A percentile compares a stretch with the other conserved stretches of the same genome.
Conservation (phyloP, 2,797 vertebrate genomes). For the Acipenser oxyrinchus region DNA sequence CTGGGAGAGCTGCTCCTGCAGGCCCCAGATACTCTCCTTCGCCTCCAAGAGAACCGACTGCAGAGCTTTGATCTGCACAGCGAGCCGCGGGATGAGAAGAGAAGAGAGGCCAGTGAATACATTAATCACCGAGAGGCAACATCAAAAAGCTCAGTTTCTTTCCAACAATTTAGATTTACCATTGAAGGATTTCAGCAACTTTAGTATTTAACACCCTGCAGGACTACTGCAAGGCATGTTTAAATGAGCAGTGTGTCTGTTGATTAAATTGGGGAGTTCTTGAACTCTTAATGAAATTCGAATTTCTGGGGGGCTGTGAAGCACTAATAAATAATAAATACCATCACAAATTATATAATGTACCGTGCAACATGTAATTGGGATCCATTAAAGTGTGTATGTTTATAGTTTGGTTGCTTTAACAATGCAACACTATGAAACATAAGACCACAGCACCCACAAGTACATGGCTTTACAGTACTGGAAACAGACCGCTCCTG, state of each 20-base stretch:
- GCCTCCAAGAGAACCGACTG: slow-evolving; percentile 61
- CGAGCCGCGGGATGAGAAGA: slow-evolving; percentile 9
- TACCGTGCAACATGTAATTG: no score
- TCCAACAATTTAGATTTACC: background rate
- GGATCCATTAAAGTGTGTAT: no score
- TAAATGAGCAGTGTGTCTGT: background rate
- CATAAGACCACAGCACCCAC: no score
- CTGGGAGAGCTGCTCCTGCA: slow-evolving; percentile 70
- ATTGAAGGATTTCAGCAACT: background rate
- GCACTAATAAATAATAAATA: no score
- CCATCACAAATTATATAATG: no score
- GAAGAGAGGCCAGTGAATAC: background rate
- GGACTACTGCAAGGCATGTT: background rate
- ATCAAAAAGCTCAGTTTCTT: background rate
- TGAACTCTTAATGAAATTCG: no score
- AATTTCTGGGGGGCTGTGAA: no score
- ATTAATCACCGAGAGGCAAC: background rate
- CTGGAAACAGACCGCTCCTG: no score
- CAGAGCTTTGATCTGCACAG: slow-evolving; percentile 62
- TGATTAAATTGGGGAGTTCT: no score
- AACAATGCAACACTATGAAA: no score
- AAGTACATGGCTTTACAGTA: no score
- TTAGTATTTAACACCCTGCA: background rate
- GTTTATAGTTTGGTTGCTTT: no score
- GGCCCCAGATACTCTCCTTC: slow-evolving; percentile 58